Evolutionary conservation across 2,888 invertebrate species (phyloP).

Genomic region (Caenorhabditis wallacei): DNA sequence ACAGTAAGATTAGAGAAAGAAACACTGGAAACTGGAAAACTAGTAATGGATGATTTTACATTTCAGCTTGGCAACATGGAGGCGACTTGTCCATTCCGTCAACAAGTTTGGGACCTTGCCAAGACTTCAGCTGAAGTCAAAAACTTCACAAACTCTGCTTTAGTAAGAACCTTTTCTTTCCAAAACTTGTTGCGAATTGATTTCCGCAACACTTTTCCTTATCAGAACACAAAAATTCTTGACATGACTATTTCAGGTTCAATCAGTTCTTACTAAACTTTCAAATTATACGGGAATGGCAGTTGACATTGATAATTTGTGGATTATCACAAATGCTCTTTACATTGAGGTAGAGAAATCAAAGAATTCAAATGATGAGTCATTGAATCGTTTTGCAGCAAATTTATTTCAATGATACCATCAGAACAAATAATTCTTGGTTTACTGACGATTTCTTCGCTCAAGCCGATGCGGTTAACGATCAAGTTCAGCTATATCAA

Average conservation of each 20-base stretch:
- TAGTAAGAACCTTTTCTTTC: conserved; percentile 18
- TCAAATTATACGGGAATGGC: conserved; percentile 44
- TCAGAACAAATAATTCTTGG: conserved; percentile 59
- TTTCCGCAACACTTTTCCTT: conserved; percentile 10
- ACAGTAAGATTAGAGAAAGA: background rate
- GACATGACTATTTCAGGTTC: conserved; percentile 45
- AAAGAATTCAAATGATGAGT: background rate
- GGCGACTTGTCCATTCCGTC: conserved; percentile 61
- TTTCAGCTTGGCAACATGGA: conserved; percentile 71
- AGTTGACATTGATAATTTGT: conserved; percentile 70
- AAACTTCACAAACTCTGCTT: conserved; percentile 51
- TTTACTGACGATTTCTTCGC: conserved; percentile 59
- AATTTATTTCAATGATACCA: conserved; percentile 58
- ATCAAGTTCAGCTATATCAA: conserved; percentile 68
- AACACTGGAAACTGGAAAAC: background rate
- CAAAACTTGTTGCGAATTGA: background rate
- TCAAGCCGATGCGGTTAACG: conserved; percentile 61
- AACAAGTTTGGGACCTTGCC: conserved; percentile 68
- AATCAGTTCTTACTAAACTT: conserved; percentile 54
- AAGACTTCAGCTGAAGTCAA: conserved; percentile 64
- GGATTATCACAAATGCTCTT: conserved; percentile 66
- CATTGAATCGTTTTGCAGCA: conserved; percentile 41
- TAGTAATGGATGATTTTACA: too few relatives aligned
- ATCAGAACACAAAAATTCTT: conserved; percentile 9
- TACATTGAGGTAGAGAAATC: conserved; percentile 66